Conservation (phyloP, 2,888 invertebrate genomes). For the Drosophila nr. perissopoda region DNA sequence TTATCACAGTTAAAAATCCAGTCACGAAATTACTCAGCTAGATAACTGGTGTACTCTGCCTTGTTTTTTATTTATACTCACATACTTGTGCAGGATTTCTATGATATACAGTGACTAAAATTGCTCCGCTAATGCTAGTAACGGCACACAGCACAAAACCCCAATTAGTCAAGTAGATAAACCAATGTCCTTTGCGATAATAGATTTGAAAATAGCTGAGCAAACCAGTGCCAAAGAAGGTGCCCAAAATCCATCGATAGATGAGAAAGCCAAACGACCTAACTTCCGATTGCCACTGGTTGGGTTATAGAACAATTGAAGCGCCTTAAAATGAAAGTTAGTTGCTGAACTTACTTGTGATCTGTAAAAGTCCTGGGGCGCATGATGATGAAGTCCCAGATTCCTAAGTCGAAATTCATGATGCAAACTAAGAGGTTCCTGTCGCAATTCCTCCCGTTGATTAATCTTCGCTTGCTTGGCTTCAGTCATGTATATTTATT, state of each 20-base stretch:
- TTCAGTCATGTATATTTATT: constrained; percentile 8
- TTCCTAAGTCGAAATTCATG: constrained; percentile 23
- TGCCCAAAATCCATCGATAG: constrained; percentile 54
- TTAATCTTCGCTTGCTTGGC: background rate
- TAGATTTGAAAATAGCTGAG: background rate
- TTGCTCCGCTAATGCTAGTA: constrained; percentile 36
- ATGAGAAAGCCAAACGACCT: constrained; percentile 38
- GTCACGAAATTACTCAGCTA: background rate
- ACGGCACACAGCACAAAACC: constrained; percentile 32
- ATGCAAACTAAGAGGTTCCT: constrained; percentile 37
- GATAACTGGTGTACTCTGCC: background rate
- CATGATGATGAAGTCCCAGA: constrained; percentile 31
- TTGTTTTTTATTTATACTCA: constrained; percentile 18
- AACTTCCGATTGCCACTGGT: constrained; percentile 51
- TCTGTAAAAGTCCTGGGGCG: constrained; percentile 38
- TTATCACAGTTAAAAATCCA: background rate
- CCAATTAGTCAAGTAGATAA: constrained; percentile 59
- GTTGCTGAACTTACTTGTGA: constrained; percentile 48
- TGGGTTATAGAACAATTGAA: no score
- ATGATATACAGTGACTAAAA: constrained; percentile 36
- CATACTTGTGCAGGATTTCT: constrained; percentile 9
- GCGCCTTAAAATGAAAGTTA: background rate
- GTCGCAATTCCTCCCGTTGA: constrained; percentile 7
- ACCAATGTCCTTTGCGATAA: constrained; percentile 15
- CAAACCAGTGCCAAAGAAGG: constrained; percentile 24